phyloP scores from a whole-genome alignment of 2,888 invertebrate species.

The Ornithoptera alexandrae region DNA sequence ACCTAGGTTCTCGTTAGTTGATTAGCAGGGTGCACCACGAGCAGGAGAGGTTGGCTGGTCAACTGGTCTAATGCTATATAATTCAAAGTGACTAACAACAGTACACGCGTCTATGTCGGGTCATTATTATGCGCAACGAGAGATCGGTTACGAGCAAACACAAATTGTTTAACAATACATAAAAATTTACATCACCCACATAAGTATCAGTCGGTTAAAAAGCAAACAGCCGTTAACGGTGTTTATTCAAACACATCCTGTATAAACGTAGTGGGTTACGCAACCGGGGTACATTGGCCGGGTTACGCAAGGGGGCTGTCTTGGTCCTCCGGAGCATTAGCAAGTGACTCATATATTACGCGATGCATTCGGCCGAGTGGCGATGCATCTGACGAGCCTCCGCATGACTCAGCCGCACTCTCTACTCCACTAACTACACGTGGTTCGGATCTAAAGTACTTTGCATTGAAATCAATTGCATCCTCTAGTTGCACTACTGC shows the following conservation, averaged over 20 bases:
- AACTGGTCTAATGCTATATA: too few relatives aligned
- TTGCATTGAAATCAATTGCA: too few relatives aligned
- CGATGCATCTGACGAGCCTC: constrained; percentile 1
- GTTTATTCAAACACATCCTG: constrained; percentile 5
- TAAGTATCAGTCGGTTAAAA: neutral
- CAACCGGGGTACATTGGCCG: constrained; percentile 11
- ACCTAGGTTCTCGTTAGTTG: too few relatives aligned
- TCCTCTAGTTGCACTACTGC: too few relatives aligned
- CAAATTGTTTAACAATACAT: neutral
- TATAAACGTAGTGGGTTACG: constrained; percentile 20
- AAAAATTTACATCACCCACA: constrained; percentile 8
- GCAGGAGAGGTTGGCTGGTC: too few relatives aligned
- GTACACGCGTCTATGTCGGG: too few relatives aligned
- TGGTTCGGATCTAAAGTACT: constrained; percentile 7
- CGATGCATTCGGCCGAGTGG: neutral
- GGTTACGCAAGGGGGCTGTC: constrained; percentile 14
- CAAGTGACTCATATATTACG: constrained; percentile 21
- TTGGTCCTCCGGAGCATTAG: constrained; percentile 21
- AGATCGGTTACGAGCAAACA: too few relatives aligned
- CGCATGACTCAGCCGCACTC: constrained; percentile 13
- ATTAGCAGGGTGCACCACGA: too few relatives aligned
- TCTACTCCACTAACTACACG: constrained; percentile 8
- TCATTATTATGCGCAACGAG: too few relatives aligned
- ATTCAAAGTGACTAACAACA: too few relatives aligned
- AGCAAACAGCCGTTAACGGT: neutral